Conservation (phyloP, 2,113 vertebrate species). For the Lates calcarifer region DNA sequence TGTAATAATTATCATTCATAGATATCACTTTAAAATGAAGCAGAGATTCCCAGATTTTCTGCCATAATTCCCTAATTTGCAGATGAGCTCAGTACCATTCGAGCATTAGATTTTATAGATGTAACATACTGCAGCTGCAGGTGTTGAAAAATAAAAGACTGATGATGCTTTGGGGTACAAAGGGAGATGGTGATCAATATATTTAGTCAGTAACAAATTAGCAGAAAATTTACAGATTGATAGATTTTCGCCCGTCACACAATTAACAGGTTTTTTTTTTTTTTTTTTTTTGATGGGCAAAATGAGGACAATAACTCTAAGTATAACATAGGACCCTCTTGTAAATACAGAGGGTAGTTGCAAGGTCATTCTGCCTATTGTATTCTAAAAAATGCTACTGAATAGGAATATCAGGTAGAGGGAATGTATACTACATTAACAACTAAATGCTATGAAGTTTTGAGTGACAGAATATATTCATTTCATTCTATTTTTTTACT, state of each 20-base stretch:
- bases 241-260: conserved; percentile 27
- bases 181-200: conserved; percentile 40
- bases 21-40: conserved; percentile 4
- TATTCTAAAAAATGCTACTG: not conserved
- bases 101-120: conserved; percentile 12
- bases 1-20: not conserved
- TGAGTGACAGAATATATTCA: too few species aligned
- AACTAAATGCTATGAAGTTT: not conserved
- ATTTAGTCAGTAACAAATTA: conserved; percentile 42
- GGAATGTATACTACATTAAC: not conserved
- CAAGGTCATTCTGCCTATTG: not conserved
- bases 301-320: conserved; percentile 1
- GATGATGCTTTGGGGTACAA: conserved; percentile 19
- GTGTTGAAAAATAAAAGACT: conserved; percentile 21
- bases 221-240: conserved; percentile 45
- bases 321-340: not conserved
- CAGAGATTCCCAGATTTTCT: conserved; percentile 25
- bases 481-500: not conserved
- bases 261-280: conserved; percentile 9
- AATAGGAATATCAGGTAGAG: not conserved
- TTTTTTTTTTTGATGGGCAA: too few species aligned
- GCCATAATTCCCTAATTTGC: conserved; percentile 11
- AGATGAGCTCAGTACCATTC: not conserved
- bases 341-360: not conserved
- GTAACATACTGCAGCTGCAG: conserved; percentile 11